Conservation (phyloP, 2,888 invertebrate genomes). For the Lasioglossum pauxillum region DNA sequence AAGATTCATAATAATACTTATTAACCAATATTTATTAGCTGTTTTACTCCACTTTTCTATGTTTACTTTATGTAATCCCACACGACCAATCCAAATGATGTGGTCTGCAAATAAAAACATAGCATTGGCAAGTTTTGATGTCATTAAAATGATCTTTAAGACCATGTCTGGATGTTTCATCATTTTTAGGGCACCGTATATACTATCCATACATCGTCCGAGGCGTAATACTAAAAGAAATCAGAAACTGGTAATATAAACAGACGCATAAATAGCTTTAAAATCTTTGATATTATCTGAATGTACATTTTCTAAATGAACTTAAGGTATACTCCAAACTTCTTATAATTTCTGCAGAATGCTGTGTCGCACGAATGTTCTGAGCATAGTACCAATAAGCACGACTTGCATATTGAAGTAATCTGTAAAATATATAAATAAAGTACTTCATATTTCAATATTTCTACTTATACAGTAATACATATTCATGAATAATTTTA, state of each 20-base stretch:
- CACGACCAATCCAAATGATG: slow-evolving; percentile 92
- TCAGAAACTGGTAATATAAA: slow-evolving; percentile 21
- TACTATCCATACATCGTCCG: slow-evolving; percentile 93
- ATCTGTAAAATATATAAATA: slow-evolving; percentile 85
- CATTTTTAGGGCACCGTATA: slow-evolving; percentile 90
- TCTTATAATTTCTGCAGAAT: slow-evolving; percentile 90
- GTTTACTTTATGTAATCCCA: slow-evolving; percentile 89
- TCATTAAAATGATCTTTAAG: slow-evolving; percentile 89
- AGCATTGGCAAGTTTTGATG: slow-evolving; percentile 92
- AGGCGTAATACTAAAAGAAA: slow-evolving; percentile 91
- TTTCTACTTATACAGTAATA: not conserved
- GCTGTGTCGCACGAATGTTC: slow-evolving; percentile 85
- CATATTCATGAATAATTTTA: not conserved
- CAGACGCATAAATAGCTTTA: not conserved
- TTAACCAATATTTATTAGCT: slow-evolving; percentile 93
- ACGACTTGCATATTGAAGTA: slow-evolving; percentile 93
- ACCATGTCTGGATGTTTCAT: slow-evolving; percentile 90
- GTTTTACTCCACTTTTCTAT: slow-evolving; percentile 90
- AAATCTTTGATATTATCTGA: slow-evolving; percentile 13
- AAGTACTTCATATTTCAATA: not conserved
- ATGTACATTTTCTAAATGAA: slow-evolving; percentile 93
- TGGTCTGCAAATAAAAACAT: slow-evolving; percentile 94
- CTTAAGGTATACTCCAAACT: slow-evolving; percentile 93
- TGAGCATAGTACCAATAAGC: slow-evolving; percentile 92
- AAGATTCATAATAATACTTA: slow-evolving; percentile 92